Percentiles rank a stretch among this genome's conserved stretches.
Evolutionary conservation across 2,888 invertebrate genomes (phyloP).

Genomic region (Acanthopleura granulata): DNA sequence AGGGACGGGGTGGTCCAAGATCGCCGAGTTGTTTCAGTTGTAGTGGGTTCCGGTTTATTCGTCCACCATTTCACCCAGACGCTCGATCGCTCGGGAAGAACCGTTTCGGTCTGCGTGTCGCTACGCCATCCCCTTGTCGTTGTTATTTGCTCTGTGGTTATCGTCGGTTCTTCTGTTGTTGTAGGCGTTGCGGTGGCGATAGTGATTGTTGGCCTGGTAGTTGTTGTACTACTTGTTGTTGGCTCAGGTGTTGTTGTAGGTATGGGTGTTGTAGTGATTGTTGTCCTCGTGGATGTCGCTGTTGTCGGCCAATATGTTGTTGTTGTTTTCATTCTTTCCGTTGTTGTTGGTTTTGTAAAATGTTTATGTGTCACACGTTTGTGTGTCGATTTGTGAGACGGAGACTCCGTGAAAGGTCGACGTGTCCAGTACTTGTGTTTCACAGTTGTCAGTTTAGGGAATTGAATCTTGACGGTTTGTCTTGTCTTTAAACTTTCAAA

Average conservation of each 20-base stretch:
- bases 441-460: too few species aligned
- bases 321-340: constrained; percentile 7
- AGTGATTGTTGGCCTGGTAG: constrained; percentile 19
- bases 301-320: background rate
- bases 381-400: too few species aligned
- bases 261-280: background rate
- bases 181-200: constrained; percentile 25
- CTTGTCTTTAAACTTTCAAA: too few species aligned
- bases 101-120: background rate
- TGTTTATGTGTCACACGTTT: too few species aligned
- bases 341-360: background rate
- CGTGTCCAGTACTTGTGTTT: too few species aligned
- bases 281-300: constrained; percentile 15
- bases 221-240: constrained; percentile 16
- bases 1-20: background rate
- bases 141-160: background rate
- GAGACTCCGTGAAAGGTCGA: too few species aligned
- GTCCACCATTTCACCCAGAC: constrained; percentile 13
- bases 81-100: background rate
- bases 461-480: too few species aligned
- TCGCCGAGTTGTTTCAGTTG: background rate
- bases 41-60: constrained; percentile 5
- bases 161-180: constrained; percentile 17
- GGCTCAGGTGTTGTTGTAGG: constrained; percentile 21
- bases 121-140: background rate